Base-by-base conservation (phyloP, 2,797 vertebrate genomes). In the Ceyx erithaca region DNA sequence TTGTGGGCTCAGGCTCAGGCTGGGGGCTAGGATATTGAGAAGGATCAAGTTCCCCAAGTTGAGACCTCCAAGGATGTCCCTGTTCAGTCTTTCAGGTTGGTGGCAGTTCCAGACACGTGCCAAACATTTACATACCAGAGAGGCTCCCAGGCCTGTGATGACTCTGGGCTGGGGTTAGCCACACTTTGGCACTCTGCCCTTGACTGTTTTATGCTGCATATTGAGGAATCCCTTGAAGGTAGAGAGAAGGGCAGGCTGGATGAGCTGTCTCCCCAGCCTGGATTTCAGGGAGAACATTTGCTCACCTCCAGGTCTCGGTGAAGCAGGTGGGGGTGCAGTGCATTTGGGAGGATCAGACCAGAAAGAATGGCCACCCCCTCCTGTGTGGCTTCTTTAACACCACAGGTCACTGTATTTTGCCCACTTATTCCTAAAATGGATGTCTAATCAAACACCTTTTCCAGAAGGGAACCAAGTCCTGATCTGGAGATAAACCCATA, bases 381-480 rank as follows among this genome's bases (percentile, higher is more conserved):
- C 84, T 40, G 4, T 21, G 43, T 83, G 82, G 87, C 77, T 87
- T 89, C 52, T 73, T 75, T 62, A 69, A 79, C 28, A 79, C 77
- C 80, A 43, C 88, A 81, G 51, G 67, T 66, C 73, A 33, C 64
- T 91, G 63, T 92, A 35, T 84, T 84, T 91, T 88, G 58, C 69
- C 88, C 85, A 48, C 66, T 91, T 76, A 51, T 14, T 93, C 46
- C 70, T 59, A 52, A 17, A 31, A 1, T 12, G 59, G 55, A 69
- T 93, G 70, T 52, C 67, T 90, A 91, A 90, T 70, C 51, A 79
- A 76, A 87, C 48, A 79, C 35, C 37, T 92, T 66, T 95, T 92
- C 46, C 55, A 28, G 90, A 54, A 85, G 48, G 30, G 79, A 96
- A 85, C 49, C 46, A 30, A 80, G 19, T 82, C 84, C 87, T 80